Percentiles rank a stretch among this genome's conserved stretches.
Evolutionary conservation across 2,888 invertebrate genomes (phyloP).

Genomic region (Acrocera orbiculus): DNA sequence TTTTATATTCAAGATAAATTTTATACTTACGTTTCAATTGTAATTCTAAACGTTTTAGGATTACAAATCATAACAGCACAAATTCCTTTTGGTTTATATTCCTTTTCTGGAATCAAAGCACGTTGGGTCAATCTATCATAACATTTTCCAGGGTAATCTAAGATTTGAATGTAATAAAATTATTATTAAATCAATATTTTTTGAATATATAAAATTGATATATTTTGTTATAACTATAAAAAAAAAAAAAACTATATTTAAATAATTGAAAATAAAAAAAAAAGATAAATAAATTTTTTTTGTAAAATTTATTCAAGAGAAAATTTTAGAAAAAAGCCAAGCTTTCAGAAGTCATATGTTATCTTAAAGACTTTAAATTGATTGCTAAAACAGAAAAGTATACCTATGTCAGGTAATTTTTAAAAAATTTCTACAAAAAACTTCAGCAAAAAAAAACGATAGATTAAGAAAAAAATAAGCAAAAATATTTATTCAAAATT

Average conservation of each 20-base stretch:
- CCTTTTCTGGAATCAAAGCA: constrained; percentile 26
- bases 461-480: neutral
- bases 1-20: too few relatives aligned
- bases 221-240: too few relatives aligned
- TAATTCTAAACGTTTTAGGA: constrained; percentile 21
- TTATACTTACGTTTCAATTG: constrained; percentile 31
- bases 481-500: too few relatives aligned
- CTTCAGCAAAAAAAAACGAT: neutral
- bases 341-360: too few relatives aligned
- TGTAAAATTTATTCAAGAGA: neutral
- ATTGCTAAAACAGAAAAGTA: too few relatives aligned
- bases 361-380: too few relatives aligned
- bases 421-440: neutral
- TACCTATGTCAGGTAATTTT: too few relatives aligned
- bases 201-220: too few relatives aligned
- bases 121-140: constrained; percentile 26
- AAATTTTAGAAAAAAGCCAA: too few relatives aligned
- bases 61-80: constrained; percentile 29
- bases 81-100: constrained; percentile 29
- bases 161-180: constrained; percentile 10
- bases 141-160: constrained; percentile 29
- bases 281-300: neutral
- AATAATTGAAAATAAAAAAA: too few relatives aligned
- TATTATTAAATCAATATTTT: neutral
- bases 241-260: too few relatives aligned